Percentiles rank a stretch among this genome's conserved stretches.
Evolutionary conservation across 1,140 invertebrate species (phyloP).

Genomic region (Stegodyphus dumicola): DNA sequence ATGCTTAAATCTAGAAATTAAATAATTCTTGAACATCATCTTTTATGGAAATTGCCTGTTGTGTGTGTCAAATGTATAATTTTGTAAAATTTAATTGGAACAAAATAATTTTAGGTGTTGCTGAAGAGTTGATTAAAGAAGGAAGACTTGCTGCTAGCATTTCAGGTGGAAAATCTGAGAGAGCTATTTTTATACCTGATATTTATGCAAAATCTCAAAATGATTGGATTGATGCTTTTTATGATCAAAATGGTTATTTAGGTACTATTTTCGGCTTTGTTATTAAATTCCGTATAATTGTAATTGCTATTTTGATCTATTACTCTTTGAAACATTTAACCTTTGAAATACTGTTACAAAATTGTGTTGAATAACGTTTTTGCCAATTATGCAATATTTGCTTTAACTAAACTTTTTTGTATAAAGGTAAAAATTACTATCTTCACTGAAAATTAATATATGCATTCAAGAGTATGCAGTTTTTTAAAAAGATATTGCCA

Average conservation of each 20-base stretch:
- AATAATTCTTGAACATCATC: no score
- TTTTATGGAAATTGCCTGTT: no score
- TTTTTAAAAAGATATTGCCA: no score
- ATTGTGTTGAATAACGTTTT: background rate
- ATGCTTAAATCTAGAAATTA: no score
- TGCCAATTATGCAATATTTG: no score
- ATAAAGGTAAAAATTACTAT: no score
- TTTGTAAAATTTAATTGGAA: background rate
- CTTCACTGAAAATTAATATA: no score
- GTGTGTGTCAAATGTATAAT: background rate
- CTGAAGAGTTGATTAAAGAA: slow-evolving; percentile 76
- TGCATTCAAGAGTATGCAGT: no score
- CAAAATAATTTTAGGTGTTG: slow-evolving; percentile 70
- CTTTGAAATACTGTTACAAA: background rate
- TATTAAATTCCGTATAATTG: background rate
- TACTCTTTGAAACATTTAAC: background rate
- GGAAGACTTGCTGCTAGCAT: slow-evolving; percentile 81
- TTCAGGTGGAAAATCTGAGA: slow-evolving; percentile 77
- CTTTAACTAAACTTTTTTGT: no score
- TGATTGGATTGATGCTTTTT: slow-evolving; percentile 93
- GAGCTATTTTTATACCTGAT: slow-evolving; percentile 84
- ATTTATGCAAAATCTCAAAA: slow-evolving; percentile 87
- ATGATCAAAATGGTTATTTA: slow-evolving; percentile 93
- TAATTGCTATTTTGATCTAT: no score
- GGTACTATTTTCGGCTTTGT: slow-evolving; percentile 69